Evolutionary conservation across 2,797 vertebrate species (phyloP).

Genomic region (Enoplosus armatus): DNA sequence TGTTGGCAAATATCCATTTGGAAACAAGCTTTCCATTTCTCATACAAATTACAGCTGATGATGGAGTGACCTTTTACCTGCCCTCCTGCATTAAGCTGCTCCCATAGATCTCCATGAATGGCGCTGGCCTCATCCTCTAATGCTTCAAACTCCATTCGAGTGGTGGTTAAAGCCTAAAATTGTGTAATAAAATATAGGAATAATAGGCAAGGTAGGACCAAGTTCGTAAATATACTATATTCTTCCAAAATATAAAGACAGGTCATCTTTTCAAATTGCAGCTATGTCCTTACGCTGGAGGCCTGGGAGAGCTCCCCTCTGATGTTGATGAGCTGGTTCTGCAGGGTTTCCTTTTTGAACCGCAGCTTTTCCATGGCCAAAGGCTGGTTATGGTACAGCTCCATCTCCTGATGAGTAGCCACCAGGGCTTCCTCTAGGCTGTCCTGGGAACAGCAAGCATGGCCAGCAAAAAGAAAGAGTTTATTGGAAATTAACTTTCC

Average conservation of each 20-base stretch:
- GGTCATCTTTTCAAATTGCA: neutral
- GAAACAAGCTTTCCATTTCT: neutral
- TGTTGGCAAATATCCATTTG: neutral
- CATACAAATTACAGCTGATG: neutral
- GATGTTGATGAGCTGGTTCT: constrained; percentile 97
- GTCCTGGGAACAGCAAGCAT: constrained; percentile 84
- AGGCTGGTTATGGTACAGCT: constrained; percentile 91
- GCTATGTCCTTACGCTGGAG: constrained; percentile 87
- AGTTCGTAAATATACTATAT: neutral
- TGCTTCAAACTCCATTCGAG: constrained; percentile 91
- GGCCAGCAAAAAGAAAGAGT: neutral
- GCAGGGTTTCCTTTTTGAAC: constrained; percentile 94
- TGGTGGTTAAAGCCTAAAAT: constrained; percentile 87
- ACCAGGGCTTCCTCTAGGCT: constrained; percentile 94
- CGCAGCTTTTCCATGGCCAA: constrained; percentile 90
- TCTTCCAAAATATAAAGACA: neutral
- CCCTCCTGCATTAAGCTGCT: constrained; percentile 93
- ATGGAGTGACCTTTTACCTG: constrained; percentile 84
- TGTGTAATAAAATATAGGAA: neutral
- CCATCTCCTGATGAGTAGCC: constrained; percentile 96
- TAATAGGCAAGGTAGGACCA: neutral
- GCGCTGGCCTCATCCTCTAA: constrained; percentile 93
- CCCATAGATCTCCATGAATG: constrained; percentile 96
- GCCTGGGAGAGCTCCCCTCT: constrained; percentile 96
- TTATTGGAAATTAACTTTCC: neutral